These are phyloP conservation scores for Pantherophis vulpinus DNA, from an alignment of 2,797 vertebrate species.

Conservation along the genomic window DNA sequence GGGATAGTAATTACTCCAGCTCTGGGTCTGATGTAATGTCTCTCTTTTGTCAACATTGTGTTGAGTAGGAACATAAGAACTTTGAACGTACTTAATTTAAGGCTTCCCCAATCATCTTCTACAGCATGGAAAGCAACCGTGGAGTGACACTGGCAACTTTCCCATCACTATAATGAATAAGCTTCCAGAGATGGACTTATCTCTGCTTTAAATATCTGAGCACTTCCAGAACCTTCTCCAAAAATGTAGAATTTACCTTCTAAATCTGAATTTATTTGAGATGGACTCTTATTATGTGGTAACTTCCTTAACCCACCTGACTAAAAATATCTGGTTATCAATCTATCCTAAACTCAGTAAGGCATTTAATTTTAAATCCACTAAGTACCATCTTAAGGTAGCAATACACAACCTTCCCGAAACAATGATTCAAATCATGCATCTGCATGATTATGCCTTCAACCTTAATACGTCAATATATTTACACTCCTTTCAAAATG, in stretches of 20 bases:
- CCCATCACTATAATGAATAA: not conserved
- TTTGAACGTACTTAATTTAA: not conserved
- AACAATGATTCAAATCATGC: constrained; percentile 10
- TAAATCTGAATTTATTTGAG: not conserved
- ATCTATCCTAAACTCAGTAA: not conserved
- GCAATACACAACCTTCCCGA: not conserved
- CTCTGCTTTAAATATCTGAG: not conserved
- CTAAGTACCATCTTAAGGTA: not conserved
- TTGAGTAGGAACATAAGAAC: no score
- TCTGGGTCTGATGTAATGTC: not conserved
- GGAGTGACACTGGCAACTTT: not conserved
- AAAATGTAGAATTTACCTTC: not conserved
- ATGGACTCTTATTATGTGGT: not conserved
- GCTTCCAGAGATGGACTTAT: not conserved
- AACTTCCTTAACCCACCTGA: not conserved
- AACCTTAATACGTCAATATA: not conserved
- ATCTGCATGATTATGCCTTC: not conserved
- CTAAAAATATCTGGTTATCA: not conserved
- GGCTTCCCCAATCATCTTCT: not conserved
- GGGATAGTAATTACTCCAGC: not conserved
- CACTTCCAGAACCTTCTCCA: not conserved
- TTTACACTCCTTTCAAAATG: constrained; percentile 15
- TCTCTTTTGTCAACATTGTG: not conserved
- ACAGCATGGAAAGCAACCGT: not conserved
- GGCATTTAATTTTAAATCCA: not conserved